Conservation (phyloP, 2,113 vertebrate genomes). For the Cercocebus atys region DNA sequence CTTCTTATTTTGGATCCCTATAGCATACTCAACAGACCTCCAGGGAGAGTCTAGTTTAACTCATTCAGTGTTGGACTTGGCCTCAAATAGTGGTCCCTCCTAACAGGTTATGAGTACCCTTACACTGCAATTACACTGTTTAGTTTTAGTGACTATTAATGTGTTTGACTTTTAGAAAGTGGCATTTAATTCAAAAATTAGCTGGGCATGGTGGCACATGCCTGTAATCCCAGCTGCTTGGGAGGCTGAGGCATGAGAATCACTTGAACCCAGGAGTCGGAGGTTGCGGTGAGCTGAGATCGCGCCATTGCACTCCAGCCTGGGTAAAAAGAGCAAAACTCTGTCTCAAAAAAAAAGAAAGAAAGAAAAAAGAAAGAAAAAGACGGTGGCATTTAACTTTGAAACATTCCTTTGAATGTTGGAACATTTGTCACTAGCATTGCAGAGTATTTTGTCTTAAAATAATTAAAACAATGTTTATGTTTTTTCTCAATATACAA, state of each 20-base stretch:
- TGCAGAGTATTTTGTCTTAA: conserved; percentile 15
- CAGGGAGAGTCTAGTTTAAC: neutral
- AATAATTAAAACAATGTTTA: neutral
- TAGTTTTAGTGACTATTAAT: neutral
- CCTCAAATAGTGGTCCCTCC: neutral
- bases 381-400: neutral
- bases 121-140: neutral
- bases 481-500: neutral
- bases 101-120: neutral
- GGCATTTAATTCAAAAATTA: neutral
- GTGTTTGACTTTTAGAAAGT: neutral
- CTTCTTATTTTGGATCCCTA: neutral
- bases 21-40: neutral
- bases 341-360: no score
- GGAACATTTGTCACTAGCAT: neutral
- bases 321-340: no score
- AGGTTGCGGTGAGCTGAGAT: no score
- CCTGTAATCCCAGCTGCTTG: no score
- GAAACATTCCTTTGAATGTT: neutral
- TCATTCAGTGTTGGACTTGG: neutral
- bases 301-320: no score
- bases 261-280: no score
- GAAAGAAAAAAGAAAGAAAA: no score
- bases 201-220: no score
- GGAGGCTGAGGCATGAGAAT: no score